These are phyloP conservation scores for Zaprionus ornatus DNA, from an alignment of 1,140 invertebrate species.

Conservation along the genomic window DNA sequence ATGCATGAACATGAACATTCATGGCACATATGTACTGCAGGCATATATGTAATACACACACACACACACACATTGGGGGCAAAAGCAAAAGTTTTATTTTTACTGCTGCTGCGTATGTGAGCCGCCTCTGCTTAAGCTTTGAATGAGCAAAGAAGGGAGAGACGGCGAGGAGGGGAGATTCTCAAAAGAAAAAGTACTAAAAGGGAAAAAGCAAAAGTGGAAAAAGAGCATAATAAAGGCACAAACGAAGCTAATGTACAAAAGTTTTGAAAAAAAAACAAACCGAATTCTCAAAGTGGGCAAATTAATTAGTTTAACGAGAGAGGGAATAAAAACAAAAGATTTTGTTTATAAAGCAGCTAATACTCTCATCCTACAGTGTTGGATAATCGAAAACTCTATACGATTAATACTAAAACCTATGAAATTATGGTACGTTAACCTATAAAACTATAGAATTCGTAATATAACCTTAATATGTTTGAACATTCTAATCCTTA, in stretches of 20 bases:
- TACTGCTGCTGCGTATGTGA: slow-evolving; percentile 26
- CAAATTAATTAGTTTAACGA: background rate
- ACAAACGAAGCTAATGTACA: background rate
- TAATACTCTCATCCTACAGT: too few relatives aligned
- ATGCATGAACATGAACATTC: slow-evolving; percentile 24
- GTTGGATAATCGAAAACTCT: too few relatives aligned
- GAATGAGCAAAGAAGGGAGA: slow-evolving; percentile 15
- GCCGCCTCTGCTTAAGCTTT: slow-evolving; percentile 13
- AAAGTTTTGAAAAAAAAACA: background rate
- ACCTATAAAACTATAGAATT: background rate
- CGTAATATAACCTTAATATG: background rate
- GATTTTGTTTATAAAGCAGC: background rate
- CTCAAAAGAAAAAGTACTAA: slow-evolving; percentile 11
- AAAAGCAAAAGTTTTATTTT: slow-evolving; percentile 54
- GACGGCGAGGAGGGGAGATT: background rate
- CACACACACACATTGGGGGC: slow-evolving; percentile 10
- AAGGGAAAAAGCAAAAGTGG: background rate
- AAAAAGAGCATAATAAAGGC: slow-evolving; percentile 8
- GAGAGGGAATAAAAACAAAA: background rate
- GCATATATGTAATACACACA: slow-evolving; percentile 18
- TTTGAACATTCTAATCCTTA: too few relatives aligned
- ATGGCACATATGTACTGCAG: slow-evolving; percentile 3
- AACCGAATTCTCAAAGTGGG: too few relatives aligned
- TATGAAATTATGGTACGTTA: too few relatives aligned
- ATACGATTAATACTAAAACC: too few relatives aligned